Conservation (phyloP, 2,113 vertebrate species). For the Dipodomys spectabilis region DNA sequence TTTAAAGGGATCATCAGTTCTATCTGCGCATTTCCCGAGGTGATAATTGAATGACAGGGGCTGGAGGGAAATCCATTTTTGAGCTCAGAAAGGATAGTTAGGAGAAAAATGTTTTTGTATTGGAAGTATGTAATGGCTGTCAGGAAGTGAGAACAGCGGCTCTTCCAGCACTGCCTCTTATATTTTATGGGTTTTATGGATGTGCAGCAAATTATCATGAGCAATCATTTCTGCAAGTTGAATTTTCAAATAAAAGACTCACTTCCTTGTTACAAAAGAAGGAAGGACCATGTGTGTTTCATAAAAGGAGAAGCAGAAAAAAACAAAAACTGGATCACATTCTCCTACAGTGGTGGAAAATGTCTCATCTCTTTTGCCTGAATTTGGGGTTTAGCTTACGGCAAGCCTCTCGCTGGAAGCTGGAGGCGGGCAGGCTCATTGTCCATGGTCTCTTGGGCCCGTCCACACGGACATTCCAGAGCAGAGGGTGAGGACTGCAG, state of each 20-base stretch:
- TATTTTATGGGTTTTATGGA: slow-evolving; percentile 63
- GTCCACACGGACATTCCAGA: background rate
- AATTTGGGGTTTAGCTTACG: background rate
- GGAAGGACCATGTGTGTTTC: slow-evolving; percentile 69
- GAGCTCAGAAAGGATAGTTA: slow-evolving; percentile 82
- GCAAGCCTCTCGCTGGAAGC: background rate
- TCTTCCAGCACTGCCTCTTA: slow-evolving; percentile 67
- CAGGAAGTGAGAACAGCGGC: slow-evolving; percentile 78
- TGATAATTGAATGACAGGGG: slow-evolving; percentile 88
- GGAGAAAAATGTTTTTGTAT: slow-evolving; percentile 80
- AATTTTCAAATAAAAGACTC: slow-evolving; percentile 64
- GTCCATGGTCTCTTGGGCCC: background rate
- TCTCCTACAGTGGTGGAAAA: slow-evolving; percentile 40
- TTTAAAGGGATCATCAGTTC: slow-evolving; percentile 87
- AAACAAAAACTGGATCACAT: background rate
- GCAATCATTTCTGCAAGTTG: slow-evolving; percentile 55
- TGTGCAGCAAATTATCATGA: slow-evolving; percentile 60
- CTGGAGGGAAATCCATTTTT: slow-evolving; percentile 88
- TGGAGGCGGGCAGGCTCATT: background rate
- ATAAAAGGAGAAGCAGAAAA: slow-evolving; percentile 61
- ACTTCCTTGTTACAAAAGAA: slow-evolving; percentile 52
- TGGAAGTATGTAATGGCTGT: slow-evolving; percentile 83
- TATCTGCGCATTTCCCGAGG: slow-evolving; percentile 87
- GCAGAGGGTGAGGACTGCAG: background rate
- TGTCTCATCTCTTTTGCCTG: background rate